These are phyloP conservation scores for Drosophila watanabei DNA, from an alignment of 1,140 invertebrate species.

Conservation along the genomic window DNA sequence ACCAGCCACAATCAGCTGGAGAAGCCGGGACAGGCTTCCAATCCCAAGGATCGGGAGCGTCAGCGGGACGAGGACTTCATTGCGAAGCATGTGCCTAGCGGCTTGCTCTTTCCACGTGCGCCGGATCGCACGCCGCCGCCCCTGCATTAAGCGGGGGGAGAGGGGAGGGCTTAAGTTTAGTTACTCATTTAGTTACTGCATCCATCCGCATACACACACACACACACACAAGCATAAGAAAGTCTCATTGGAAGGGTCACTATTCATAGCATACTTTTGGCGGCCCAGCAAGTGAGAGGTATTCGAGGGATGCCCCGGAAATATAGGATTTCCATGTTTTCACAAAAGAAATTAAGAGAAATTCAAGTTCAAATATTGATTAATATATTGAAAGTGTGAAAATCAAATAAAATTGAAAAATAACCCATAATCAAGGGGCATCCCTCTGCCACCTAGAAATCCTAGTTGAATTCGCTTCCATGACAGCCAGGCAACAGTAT, in stretches of 20 bases:
- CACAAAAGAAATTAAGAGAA: background rate
- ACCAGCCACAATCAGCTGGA: slow-evolving; percentile 28
- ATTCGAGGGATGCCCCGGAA: background rate
- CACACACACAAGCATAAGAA: slow-evolving; percentile 11
- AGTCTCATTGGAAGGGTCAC: slow-evolving; percentile 24
- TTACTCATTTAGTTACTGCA: slow-evolving; percentile 59
- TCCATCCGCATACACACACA: slow-evolving; percentile 24
- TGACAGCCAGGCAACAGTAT: slow-evolving; percentile 60
- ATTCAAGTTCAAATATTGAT: background rate
- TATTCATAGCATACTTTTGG: slow-evolving; percentile 62
- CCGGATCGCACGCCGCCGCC: slow-evolving; percentile 84
- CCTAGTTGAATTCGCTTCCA: slow-evolving; percentile 55
- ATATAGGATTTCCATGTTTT: background rate
- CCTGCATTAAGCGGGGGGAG: slow-evolving; percentile 58
- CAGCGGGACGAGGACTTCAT: slow-evolving; percentile 70
- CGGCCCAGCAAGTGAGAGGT: slow-evolving; percentile 20
- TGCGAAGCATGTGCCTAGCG: slow-evolving; percentile 80
- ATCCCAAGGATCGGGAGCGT: slow-evolving; percentile 27
- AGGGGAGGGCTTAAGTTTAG: slow-evolving; percentile 19
- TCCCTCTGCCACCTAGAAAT: background rate
- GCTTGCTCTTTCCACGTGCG: slow-evolving; percentile 69
- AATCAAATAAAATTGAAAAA: too few relatives aligned
- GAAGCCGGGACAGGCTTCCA: slow-evolving; percentile 34
- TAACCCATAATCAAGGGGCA: background rate
- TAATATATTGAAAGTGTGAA: background rate